phyloP scores from a whole-genome alignment of 2,797 vertebrate genomes.

The Helostoma temminkii region DNA sequence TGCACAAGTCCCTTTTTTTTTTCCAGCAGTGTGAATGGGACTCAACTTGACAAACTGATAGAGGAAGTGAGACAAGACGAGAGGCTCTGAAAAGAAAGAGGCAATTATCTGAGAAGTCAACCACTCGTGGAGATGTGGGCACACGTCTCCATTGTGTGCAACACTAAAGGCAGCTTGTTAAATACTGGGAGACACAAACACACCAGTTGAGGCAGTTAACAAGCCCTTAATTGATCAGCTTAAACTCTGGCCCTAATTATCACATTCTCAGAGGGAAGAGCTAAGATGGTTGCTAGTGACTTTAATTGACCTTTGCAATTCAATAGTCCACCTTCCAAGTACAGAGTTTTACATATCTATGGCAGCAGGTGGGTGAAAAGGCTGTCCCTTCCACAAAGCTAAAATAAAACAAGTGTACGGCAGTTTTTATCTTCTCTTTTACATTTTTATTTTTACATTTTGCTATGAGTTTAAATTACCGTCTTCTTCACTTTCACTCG shows the following conservation, averaged over 20 bases:
- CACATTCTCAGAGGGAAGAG: slow-evolving; percentile 86
- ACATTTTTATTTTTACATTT: background rate
- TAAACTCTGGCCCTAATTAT: slow-evolving; percentile 84
- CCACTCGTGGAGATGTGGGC: slow-evolving; percentile 65
- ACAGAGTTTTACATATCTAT: slow-evolving; percentile 77
- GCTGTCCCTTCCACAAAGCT: slow-evolving; percentile 19
- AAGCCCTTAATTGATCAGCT: slow-evolving; percentile 82
- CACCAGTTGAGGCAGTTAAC: slow-evolving; percentile 77
- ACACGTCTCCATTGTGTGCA: slow-evolving; percentile 75
- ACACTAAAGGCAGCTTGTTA: slow-evolving; percentile 80
- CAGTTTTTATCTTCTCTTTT: background rate
- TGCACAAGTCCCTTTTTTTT: slow-evolving; percentile 12
- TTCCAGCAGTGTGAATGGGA: slow-evolving; percentile 45
- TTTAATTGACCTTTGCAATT: slow-evolving; percentile 81
- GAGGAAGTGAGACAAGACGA: slow-evolving; percentile 61
- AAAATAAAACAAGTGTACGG: background rate
- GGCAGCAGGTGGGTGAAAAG: slow-evolving; percentile 69
- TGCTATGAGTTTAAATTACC: background rate
- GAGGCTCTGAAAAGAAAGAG: slow-evolving; percentile 66
- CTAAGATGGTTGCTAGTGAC: slow-evolving; percentile 83
- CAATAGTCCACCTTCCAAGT: slow-evolving; percentile 57
- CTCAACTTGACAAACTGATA: slow-evolving; percentile 50
- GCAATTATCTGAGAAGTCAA: slow-evolving; percentile 86
- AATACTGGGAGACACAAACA: slow-evolving; percentile 71
- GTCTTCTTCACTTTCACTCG: background rate